Base-by-base conservation (phyloP, 1,140 invertebrate genomes). In the Neodiprion virginianus region DNA sequence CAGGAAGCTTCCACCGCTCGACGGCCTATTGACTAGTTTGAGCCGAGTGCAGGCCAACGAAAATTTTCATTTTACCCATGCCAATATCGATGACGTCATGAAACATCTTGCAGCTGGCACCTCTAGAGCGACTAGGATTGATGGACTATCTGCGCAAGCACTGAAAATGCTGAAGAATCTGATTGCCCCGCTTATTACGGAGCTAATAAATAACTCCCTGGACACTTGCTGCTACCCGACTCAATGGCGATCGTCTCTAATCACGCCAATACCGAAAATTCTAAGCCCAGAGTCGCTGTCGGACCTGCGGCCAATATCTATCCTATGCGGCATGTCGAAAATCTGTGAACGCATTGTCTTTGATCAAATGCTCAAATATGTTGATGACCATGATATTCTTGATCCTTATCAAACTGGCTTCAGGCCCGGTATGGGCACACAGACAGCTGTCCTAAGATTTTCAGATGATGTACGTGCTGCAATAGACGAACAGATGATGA, bases 231-330 rank as follows among this genome's bases (percentile, higher is more conserved):
- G n/a, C 17, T 73, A 67, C 49, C 66, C 72, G 8, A 12, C 40
- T 23, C 53, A 1, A 1, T 73, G 72, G 72, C 48, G 68, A 67
- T 21, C n/a, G 12, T 61, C 72, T 9, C 53, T 61, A 12, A 28
- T 73, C 7, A 11, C 7, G 14, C 61, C 66, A 1, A 14, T 73
- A 28, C 61, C 72, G 23, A 73, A 73, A n/a, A 8, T 8, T 1
- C 14, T 12, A 3, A 48, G 65, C 47, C 72, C 71, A 28, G 5
- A 14, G 53, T 23, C 72, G 10, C 14, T 14, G 23, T 1, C 7
- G 67, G 67, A 77, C 48, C 71, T 75, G 47, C 9, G 71, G 14
- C 71, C 74, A 9, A 71, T 77, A 47, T 53, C 76, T 11, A 53
- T 72, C 14, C 28, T 75, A 12, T 65, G 48, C 65, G 48, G 48